Evolutionary conservation across 1,140 invertebrate species (phyloP), one percentile per base, ranked within the genome.

Genomic region (Scaptomyza pallida): DNA sequence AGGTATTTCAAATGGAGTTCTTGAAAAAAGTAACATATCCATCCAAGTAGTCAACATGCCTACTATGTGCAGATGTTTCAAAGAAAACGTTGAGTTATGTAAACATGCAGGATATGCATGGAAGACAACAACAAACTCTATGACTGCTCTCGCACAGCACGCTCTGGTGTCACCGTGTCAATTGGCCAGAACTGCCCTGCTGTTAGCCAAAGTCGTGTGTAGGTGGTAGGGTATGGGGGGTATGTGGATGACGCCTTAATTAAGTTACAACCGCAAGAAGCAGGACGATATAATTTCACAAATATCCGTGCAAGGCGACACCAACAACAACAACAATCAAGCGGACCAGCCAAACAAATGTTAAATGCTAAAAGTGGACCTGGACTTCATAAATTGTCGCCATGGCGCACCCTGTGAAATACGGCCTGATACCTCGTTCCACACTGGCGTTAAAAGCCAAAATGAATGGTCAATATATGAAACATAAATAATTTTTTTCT

Each of bases 401-500:
- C 41, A n/a, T 9, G 82, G 37, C 82, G 68, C 78, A 78, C 83
- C 82, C 82, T 63, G 41, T n/a, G 33, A n/a, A 37, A 13, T 45
- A 13, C 13, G 21, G 30, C 23, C n/a, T 16, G 16, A n/a, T n/a
- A n/a, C 21, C 10, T 3, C 19, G 1, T 17, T 6, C 41, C 6
- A 8, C 5, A 10, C 12, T 54, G 72, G 78, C 79, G 79, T 78
- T 86, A 86, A 86, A 86, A 86, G 81, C 81, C 76, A 83, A 81
- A 86, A 86, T 86, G 81, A 88, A 86, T 81, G 81, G 81, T 86
- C 81, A 86, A 86, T 86, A 86, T 72, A 69, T 78, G 77, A 55
- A 69, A 73, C 82, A 86, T 86, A 86, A 86, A 86, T 86, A 88
- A 86, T 86, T n/a, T n/a, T n/a, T n/a, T n/a, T n/a, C n/a, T n/a